Base-by-base conservation (phyloP, 1,140 invertebrate genomes). In the Drosophila guanche region DNA sequence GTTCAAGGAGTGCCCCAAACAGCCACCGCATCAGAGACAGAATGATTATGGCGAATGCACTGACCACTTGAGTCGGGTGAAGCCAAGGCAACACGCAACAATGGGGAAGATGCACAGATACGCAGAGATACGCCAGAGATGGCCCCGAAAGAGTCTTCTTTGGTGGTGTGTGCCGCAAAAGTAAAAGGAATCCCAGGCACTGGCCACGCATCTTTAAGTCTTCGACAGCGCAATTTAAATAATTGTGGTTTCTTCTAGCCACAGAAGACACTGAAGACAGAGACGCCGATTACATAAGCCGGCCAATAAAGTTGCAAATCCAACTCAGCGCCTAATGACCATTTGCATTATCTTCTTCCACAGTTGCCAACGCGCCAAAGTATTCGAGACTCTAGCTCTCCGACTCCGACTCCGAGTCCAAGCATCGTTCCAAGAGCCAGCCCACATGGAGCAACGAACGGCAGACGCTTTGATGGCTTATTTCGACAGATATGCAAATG, bases 401-500 rank as follows among this genome's bases (percentile, higher is more conserved):
- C n/a, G n/a, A n/a, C n/a, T 33, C 27, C 3, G 7, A 29, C 29
- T 29, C 7, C 2, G 5, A 12, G 10, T 37, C 8, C 33, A 37
- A 20, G 1, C 16, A 20, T 20, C 16, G 8, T 37, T 10, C 0
- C 33, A 12, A 10, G 3, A 4, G 8, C 3, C 8, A 37, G 10
- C 10, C 33, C 33, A 4, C 33, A 58, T 58, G 50, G 16, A 16
- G 16, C 5, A 27, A 1, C 25, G 10, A 37, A 37, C 33, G 33
- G 33, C 33, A 12, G 42, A 68, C 48, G 63, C 69, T 78, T 78
- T 86, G 72, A 85, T 79, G 75, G 69, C 60, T 66, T 86, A 63
- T 86, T 86, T 86, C 83, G 69, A 77, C 83, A 86, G 77, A 74
- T 81, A 86, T 86, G 81, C 61, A 88, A 86, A 86, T 69, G 20